A percentile compares a stretch with the other conserved stretches of the same genome.
Conservation (phyloP, 2,797 vertebrate species). For the Leptatherina wallacei region DNA sequence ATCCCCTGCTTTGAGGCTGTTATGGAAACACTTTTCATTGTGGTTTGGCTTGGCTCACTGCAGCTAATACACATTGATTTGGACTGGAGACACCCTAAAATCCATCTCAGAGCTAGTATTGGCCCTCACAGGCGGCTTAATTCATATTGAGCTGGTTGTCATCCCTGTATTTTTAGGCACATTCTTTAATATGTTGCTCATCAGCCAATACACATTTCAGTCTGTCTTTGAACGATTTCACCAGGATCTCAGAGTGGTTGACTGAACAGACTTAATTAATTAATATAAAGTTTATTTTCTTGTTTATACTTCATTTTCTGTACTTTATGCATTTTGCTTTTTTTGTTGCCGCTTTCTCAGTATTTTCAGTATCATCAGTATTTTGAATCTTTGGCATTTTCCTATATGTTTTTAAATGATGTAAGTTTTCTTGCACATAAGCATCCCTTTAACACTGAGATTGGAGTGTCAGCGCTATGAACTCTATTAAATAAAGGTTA, state of each 20-base stretch:
- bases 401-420: not conserved
- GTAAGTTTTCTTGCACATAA: not conserved
- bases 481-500: not conserved
- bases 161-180: not conserved
- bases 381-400: not conserved
- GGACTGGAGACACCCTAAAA: slow-evolving; percentile 8
- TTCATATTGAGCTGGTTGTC: not conserved
- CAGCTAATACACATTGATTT: slow-evolving; percentile 12
- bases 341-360: too few species aligned
- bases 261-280: not conserved
- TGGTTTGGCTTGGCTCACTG: slow-evolving; percentile 6
- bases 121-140: too few species aligned
- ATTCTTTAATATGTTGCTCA: slow-evolving; percentile 11
- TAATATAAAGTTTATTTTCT: not conserved
- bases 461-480: not conserved
- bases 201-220: not conserved
- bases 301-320: not conserved
- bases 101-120: not conserved
- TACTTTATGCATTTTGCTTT: not conserved
- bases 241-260: not conserved
- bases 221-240: not conserved
- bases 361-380: not conserved
- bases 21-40: slow-evolving; percentile 9
- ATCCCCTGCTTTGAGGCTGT: slow-evolving; percentile 8
- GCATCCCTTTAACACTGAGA: not conserved